phyloP scores from a whole-genome alignment of 2,113 vertebrate genomes.

The Cynocephalus volans region DNA sequence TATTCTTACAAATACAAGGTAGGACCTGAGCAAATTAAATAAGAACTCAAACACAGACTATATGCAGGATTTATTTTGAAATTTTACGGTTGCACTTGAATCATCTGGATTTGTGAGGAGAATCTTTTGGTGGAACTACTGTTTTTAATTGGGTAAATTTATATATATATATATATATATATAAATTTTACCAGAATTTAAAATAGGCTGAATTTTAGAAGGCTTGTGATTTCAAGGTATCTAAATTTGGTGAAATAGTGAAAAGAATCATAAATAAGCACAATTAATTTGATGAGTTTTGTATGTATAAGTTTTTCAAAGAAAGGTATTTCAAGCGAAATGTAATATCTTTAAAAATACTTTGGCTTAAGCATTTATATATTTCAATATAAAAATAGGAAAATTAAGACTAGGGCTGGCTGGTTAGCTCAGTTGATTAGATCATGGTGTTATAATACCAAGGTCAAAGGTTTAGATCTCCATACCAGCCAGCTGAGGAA shows the following conservation, averaged over 20 bases:
- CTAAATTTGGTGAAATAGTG: constrained; percentile 4
- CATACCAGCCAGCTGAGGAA: too few relatives aligned
- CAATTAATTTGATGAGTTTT: not conserved
- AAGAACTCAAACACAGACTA: not conserved
- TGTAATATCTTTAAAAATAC: not conserved
- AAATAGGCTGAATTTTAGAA: constrained; percentile 9
- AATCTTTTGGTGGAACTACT: not conserved
- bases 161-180: not conserved
- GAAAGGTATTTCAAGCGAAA: not conserved
- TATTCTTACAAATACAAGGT: not conserved
- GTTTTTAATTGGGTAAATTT: not conserved
- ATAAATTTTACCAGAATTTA: not conserved
- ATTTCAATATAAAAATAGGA: not conserved
- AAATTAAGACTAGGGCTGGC: not conserved
- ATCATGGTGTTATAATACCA: too few relatives aligned
- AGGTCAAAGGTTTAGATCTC: too few relatives aligned
- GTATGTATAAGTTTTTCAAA: not conserved
- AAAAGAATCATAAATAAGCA: not conserved
- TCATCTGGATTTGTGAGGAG: not conserved
- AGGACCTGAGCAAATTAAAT: not conserved
- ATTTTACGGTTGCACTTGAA: not conserved
- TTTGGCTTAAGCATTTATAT: not conserved
- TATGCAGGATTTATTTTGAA: constrained; percentile 38
- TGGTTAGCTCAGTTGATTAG: too few relatives aligned
- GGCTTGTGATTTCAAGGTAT: not conserved